Evolutionary conservation across 2,888 invertebrate genomes (phyloP), one percentile per base, ranked within the genome.

Genomic region (Halocaridina rubra): DNA sequence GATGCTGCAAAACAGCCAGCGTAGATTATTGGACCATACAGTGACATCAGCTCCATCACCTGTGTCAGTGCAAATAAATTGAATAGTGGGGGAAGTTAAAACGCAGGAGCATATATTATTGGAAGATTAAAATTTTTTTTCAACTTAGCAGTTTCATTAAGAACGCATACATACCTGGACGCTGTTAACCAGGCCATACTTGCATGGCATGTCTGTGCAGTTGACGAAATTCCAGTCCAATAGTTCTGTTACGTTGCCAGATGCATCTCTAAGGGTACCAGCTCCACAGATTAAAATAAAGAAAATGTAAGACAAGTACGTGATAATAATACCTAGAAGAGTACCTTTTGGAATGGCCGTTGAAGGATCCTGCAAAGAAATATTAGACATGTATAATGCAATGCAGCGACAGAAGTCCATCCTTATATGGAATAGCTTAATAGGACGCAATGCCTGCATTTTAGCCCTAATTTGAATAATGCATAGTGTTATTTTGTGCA

Each of bases 1-100:
- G 98, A 98, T 2, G 99, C 98, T 0, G 98, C 98, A 92, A 97
- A 98, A 90, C 98, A 98, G 0, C 99, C 98, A 1, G 96, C 97
- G 91, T 97, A 97, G 90, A 98, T 98, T 19, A 99, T 92, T 0
- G 97, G 97, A 16, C 96, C 96, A 94, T 96, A 97, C 0, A 93
- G 92, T 0, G 96, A 95, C 94, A 96, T 96, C 84, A 95, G 92
- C 90, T 96, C 95, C 96, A 96, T 96, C 88, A 96, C 93, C 95
- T 95, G 89, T 1, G 24, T n/a, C n/a, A n/a, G n/a, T n/a, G n/a
- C n/a, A n/a, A n/a, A n/a, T n/a, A n/a, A n/a, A n/a, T n/a, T n/a
- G n/a, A n/a, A n/a, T n/a, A n/a, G n/a, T n/a, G n/a, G n/a, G n/a
- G n/a, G n/a, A n/a, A n/a, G n/a, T n/a, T n/a, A n/a, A n/a, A n/a